Evolutionary conservation across 2,113 vertebrate species (phyloP).

Genomic region (Junco hyemalis): DNA sequence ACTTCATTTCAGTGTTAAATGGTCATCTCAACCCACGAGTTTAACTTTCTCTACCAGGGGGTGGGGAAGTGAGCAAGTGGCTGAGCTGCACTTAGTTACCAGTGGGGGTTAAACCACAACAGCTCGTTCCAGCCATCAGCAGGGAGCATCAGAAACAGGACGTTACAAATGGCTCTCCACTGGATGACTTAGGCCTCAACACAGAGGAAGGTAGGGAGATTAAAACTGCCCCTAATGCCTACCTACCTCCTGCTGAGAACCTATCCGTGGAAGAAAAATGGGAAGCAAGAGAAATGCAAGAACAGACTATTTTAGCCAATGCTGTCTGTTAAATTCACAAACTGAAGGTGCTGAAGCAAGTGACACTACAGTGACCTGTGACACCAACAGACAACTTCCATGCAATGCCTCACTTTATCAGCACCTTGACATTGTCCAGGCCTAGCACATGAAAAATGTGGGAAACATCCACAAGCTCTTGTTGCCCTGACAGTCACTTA

Average conservation of each 20-base stretch:
- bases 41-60: neutral
- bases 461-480: neutral
- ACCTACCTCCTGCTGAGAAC: neutral
- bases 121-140: neutral
- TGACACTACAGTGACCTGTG: neutral
- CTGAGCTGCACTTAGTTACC: neutral
- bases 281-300: neutral
- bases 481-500: neutral
- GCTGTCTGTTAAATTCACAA: neutral
- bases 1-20: neutral
- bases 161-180: neutral
- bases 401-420: neutral
- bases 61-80: neutral
- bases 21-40: rapidly evolving
- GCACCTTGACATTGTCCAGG: neutral
- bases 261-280: neutral
- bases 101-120: neutral
- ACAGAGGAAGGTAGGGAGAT: neutral
- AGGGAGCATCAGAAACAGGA: neutral
- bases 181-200: neutral
- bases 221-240: neutral
- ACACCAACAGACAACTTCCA: neutral
- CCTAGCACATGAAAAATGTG: neutral
- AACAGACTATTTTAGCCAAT: neutral
- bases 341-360: neutral